Conservation (phyloP, 2,797 vertebrate genomes). For the Chaetophractus vellerosus region DNA sequence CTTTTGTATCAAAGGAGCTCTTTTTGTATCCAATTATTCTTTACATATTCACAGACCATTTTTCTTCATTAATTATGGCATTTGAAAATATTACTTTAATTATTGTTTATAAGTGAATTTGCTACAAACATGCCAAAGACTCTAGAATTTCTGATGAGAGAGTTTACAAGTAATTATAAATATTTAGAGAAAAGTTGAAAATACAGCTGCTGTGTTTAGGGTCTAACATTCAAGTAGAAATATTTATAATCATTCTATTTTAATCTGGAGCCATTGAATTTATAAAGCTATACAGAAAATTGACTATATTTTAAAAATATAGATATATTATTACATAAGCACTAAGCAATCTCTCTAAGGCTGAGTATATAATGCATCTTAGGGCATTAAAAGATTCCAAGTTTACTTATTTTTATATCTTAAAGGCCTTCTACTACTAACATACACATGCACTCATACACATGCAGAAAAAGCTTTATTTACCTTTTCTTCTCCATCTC, state of each 20-base stretch:
- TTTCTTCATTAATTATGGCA: neutral
- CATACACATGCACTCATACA: neutral
- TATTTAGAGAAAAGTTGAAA: slow-evolving; percentile 69
- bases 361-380: neutral
- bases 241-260: slow-evolving; percentile 66
- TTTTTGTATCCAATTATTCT: slow-evolving; percentile 6
- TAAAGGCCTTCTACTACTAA: neutral
- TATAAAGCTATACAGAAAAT: slow-evolving; percentile 30
- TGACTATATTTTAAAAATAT: neutral
- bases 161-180: slow-evolving; percentile 61
- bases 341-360: neutral
- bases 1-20: neutral
- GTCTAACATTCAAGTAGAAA: slow-evolving; percentile 45
- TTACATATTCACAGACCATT: neutral
- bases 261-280: slow-evolving; percentile 59
- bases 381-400: neutral
- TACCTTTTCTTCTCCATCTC: neutral
- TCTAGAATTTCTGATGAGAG: slow-evolving; percentile 15
- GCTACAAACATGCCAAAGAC: neutral
- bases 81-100: slow-evolving; percentile 67
- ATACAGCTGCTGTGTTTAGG: slow-evolving; percentile 59
- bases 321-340: slow-evolving; percentile 11
- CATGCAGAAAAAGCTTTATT: neutral
- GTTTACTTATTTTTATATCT: neutral
- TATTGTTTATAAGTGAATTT: slow-evolving; percentile 52